A percentile compares a stretch with the other conserved stretches of the same genome.
These are phyloP conservation scores for Drosophila gunungcola DNA, from an alignment of 1,140 invertebrate genomes.

Conservation along the genomic window DNA sequence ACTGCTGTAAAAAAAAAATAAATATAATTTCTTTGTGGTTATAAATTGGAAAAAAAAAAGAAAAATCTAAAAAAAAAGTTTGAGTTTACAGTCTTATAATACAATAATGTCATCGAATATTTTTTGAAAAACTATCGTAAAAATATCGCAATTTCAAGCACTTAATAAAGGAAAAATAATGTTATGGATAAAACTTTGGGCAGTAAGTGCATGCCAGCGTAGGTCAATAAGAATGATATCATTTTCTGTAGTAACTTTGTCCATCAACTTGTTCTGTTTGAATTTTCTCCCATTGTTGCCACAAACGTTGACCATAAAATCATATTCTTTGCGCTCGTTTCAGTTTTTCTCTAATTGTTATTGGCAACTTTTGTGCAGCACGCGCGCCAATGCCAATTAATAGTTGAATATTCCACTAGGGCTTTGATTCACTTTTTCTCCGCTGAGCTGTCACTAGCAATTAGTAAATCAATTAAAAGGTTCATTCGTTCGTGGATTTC, in stretches of 20 bases:
- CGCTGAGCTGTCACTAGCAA: conserved; percentile 28
- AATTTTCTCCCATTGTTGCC: neutral
- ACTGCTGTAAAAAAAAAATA: no score
- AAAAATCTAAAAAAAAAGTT: no score
- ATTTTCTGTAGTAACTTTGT: neutral
- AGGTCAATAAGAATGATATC: neutral
- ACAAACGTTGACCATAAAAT: neutral
- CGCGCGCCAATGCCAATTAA: conserved; percentile 26
- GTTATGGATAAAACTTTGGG: no score
- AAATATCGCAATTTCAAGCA: no score
- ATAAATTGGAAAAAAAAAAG: no score
- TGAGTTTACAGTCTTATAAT: no score
- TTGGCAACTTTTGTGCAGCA: conserved; percentile 12
- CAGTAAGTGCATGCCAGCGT: no score
- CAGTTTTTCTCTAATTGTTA: conserved; percentile 14
- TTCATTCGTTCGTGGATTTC: conserved; percentile 12
- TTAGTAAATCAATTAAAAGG: conserved; percentile 59
- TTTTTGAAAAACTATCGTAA: no score
- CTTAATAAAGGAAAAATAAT: no score
- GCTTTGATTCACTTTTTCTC: conserved; percentile 28
- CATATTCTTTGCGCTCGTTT: neutral
- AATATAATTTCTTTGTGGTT: no score
- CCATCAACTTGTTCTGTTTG: neutral
- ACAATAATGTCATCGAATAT: no score
- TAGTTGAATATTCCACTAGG: conserved; percentile 11